Evolutionary conservation across 2,888 invertebrate species (phyloP), one percentile per base, ranked within the genome.

Genomic region (Lysandra coridon): DNA sequence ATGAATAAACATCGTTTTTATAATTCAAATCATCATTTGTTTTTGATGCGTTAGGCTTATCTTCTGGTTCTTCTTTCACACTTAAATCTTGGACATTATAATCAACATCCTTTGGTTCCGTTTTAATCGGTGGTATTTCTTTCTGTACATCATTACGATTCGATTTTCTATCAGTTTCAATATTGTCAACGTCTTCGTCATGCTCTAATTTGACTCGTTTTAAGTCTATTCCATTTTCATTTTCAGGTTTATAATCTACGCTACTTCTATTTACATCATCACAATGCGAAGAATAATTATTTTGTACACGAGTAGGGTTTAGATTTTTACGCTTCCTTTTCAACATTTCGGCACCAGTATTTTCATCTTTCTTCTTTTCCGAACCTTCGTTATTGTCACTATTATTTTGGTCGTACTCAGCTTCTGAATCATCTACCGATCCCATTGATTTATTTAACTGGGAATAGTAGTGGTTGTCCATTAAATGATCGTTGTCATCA

Each of bases 291-390:
- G 83, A 83, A 76, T 86, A 86, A 79, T 85, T 88, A 79, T 89
- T 91, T n/a, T 97, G 96, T 87, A 98, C 96, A 82, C 97, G 96
- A 1, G 97, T 98, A 0, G 98, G 98, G 88, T 98, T 98, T 84
- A 97, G 96, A 85, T 97, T 98, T 92, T 98, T 98, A 49, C 98
- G 95, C 90, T 98, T 98, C 79, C 98, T 95, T 86, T 97, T 97
- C 86, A 95, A 96, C n/a, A 96, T 95, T 85, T 96, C 95, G 49
- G 95, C 94, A 81, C 92, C 95, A 74, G 89, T 87, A 14, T 85
- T 82, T 83, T 95, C 95, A 83, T 95, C 95, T 90, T 96, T 96
- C 80, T 86, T 85, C 86, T 83, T 86, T 23, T 93, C 93, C 69
- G 80, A 82, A 53, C 83, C 84, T 83, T 94, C 94, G 80, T 91